Base-by-base conservation (phyloP, 2,888 invertebrate genomes). In the Maniola hyperantus region DNA sequence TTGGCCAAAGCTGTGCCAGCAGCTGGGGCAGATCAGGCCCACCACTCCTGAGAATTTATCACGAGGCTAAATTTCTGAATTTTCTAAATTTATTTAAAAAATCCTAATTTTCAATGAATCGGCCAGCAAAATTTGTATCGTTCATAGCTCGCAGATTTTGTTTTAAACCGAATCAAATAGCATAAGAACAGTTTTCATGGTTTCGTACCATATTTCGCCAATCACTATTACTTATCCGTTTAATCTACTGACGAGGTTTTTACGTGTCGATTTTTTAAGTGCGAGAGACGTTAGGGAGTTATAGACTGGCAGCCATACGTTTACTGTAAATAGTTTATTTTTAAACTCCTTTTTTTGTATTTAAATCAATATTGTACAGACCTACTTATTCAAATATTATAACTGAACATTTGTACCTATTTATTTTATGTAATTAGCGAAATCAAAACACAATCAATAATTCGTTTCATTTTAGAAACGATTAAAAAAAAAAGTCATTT, bases 1-100 rank as follows among this genome's bases (percentile, higher is more conserved):
- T 82, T 91, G 10, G 89, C 91, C 46, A 92, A 91, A 69, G 89
- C 91, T 0, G 91, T 91, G 1, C 91, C 91, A 0, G 92, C 91
- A 11, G 91, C 92, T 0, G 91, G 91, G 2, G 92, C 91, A 0
- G 92, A 92, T 64, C 91, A 91, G 72, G 90, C 82, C 0, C 88
- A 87, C 70, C 83, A 84, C 74, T 85, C 84, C 15, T 87, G 76
- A 57, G 15, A 42, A 34, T 65, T 55, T 15, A 51, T 33, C n/a
- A 15, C n/a, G 39, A 59, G 18, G 8, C 0, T 15, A 26, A 48
- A 34, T 34, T 63, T 54, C 48, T 5, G 15, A 18, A 11, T 36
- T n/a, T n/a, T n/a, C n/a, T n/a, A n/a, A 15, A 34, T 54, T 54
- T 7, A 15, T 54, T 7, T 5, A 34, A 15, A 54, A 20, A 7